A percentile compares a stretch with the other conserved stretches of the same genome.
These are phyloP conservation scores for Anarhynchus alexandrinus DNA, from an alignment of 2,113 vertebrate species.

Conservation along the genomic window DNA sequence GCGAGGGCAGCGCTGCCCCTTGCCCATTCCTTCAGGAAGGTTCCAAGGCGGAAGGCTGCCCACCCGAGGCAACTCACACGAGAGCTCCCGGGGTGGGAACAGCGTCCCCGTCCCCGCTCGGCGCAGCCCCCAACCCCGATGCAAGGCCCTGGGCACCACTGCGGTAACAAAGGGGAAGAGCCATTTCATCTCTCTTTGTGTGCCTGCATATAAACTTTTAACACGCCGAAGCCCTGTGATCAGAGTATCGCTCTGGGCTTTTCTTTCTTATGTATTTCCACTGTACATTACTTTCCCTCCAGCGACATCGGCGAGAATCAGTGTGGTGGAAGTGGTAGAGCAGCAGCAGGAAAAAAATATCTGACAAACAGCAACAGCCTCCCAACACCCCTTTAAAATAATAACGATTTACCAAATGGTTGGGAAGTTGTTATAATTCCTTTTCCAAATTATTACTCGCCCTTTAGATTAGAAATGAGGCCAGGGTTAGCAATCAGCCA, in stretches of 20 bases:
- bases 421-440: constrained; percentile 94
- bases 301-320: constrained; percentile 1
- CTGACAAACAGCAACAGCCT: constrained; percentile 68
- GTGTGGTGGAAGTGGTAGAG: constrained; percentile 47
- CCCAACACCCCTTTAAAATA: constrained; percentile 80
- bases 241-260: neutral
- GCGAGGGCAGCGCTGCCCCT: neutral
- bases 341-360: constrained; percentile 23
- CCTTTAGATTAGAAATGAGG: constrained; percentile 88
- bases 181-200: neutral
- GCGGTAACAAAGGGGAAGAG: neutral
- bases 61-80: fast-evolving
- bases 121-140: fast-evolving
- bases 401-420: constrained; percentile 91
- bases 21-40: neutral
- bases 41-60: neutral
- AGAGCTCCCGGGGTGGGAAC: neutral
- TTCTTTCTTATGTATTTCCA: neutral
- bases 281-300: neutral
- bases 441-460: constrained; percentile 89
- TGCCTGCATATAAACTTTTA: neutral
- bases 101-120: fast-evolving
- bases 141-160: fast-evolving
- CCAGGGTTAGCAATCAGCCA: constrained; percentile 93
- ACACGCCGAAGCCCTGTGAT: neutral